A percentile compares a stretch with the other conserved stretches of the same genome.
These are phyloP conservation scores for Calameuta pallipes DNA, from an alignment of 2,888 invertebrate genomes.

Conservation along the genomic window DNA sequence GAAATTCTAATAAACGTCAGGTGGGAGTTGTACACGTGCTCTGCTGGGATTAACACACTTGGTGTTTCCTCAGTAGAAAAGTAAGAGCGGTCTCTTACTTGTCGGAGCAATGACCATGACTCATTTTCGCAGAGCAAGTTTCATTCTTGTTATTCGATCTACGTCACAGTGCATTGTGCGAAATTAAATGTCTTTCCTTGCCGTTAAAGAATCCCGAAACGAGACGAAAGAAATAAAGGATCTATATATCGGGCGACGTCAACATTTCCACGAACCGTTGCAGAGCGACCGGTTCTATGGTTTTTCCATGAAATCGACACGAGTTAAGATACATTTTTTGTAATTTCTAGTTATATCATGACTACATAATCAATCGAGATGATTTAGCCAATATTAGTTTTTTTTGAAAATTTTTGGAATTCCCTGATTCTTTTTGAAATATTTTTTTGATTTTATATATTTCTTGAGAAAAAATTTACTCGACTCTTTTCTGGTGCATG, in stretches of 20 bases:
- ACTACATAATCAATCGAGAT: background rate
- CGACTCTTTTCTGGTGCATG: background rate
- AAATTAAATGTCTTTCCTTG: background rate
- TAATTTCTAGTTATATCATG: background rate
- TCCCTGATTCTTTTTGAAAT: background rate
- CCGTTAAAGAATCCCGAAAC: background rate
- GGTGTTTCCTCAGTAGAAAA: slow-evolving; percentile 26
- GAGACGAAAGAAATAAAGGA: background rate
- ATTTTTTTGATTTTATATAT: background rate
- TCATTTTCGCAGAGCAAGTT: slow-evolving; percentile 37
- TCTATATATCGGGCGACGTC: background rate
- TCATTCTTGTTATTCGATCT: slow-evolving; percentile 20
- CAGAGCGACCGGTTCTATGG: background rate
- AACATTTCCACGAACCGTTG: background rate
- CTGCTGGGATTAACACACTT: background rate
- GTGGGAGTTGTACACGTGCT: background rate
- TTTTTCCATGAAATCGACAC: background rate
- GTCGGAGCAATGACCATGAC: slow-evolving; percentile 37
- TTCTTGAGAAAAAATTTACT: background rate
- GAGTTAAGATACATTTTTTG: background rate
- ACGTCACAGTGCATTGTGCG: background rate
- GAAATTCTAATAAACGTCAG: background rate
- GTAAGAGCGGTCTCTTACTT: slow-evolving; percentile 26
- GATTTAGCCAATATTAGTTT: background rate
- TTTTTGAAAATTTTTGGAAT: background rate